These are phyloP conservation scores for Anastrepha ludens DNA, from an alignment of 1,140 invertebrate genomes.

Conservation along the genomic window DNA sequence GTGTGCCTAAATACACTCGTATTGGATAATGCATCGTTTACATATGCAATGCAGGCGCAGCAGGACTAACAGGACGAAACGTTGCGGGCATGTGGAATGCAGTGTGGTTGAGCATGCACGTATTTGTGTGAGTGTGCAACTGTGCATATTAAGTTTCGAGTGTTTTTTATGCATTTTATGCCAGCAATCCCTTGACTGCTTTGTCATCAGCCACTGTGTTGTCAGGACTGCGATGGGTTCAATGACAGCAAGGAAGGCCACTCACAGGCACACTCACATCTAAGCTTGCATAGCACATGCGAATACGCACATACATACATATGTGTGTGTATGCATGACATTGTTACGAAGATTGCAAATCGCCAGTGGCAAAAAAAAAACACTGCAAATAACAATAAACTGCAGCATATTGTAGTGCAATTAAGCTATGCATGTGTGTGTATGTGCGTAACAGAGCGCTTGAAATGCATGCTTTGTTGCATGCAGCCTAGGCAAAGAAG, in stretches of 20 bases:
- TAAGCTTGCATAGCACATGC: not conserved
- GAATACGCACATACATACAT: not conserved
- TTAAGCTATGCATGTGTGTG: not conserved
- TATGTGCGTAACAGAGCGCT: not conserved
- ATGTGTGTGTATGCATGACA: not conserved
- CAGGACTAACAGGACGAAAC: constrained; percentile 34
- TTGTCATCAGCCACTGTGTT: constrained; percentile 5
- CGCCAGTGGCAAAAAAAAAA: constrained; percentile 40
- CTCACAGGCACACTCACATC: constrained; percentile 39
- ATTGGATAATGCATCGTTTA: not conserved
- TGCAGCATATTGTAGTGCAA: constrained; percentile 3
- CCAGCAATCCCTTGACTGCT: constrained; percentile 54
- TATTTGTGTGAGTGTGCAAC: constrained; percentile 35
- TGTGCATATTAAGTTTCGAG: constrained; percentile 66
- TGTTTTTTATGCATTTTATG: constrained; percentile 61
- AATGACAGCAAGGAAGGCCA: constrained; percentile 72
- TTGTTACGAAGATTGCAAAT: constrained; percentile 23
- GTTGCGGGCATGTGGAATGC: constrained; percentile 51
- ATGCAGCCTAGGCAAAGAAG: not conserved
- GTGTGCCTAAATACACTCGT: not conserved
- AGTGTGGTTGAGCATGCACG: constrained; percentile 63
- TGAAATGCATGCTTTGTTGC: constrained; percentile 6
- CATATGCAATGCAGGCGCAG: constrained; percentile 31
- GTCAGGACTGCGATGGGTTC: constrained; percentile 61
- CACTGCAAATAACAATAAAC: constrained; percentile 31